A percentile compares a stretch with the other conserved stretches of the same genome.
These are phyloP conservation scores for Drosophila tsacasi DNA, from an alignment of 1,140 invertebrate genomes.

Conservation along the genomic window DNA sequence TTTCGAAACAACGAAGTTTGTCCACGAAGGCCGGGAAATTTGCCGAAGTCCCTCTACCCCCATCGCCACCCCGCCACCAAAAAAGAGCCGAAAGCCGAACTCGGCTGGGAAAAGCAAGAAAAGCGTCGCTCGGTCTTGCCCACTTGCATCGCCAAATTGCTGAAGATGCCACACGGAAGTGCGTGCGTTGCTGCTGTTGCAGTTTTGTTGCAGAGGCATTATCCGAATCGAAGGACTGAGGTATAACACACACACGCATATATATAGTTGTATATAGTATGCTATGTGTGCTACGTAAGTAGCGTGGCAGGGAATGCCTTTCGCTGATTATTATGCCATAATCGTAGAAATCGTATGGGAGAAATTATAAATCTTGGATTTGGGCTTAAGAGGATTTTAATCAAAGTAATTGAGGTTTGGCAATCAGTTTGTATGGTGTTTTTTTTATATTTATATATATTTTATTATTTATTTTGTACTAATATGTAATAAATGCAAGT, in stretches of 20 bases:
- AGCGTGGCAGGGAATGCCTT: slow-evolving; percentile 2
- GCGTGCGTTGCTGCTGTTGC: slow-evolving; percentile 46
- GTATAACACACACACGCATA: slow-evolving; percentile 17
- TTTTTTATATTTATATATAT: not conserved
- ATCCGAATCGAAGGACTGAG: slow-evolving; percentile 19
- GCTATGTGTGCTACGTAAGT: not conserved
- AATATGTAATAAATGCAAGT: not conserved
- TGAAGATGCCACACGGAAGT: slow-evolving; percentile 60
- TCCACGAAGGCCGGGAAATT: slow-evolving; percentile 13
- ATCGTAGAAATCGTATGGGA: not conserved
- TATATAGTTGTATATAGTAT: not conserved
- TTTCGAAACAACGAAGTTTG: slow-evolving; percentile 26
- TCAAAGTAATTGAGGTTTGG: not conserved
- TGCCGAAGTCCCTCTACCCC: not conserved
- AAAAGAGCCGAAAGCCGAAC: slow-evolving; percentile 23
- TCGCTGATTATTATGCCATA: slow-evolving; percentile 21
- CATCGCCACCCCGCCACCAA: too few relatives aligned
- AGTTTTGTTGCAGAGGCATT: slow-evolving; percentile 12
- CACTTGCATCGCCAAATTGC: slow-evolving; percentile 62
- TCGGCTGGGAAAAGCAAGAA: slow-evolving; percentile 1
- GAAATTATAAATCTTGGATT: slow-evolving; percentile 3
- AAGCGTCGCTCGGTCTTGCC: slow-evolving; percentile 31
- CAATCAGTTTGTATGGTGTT: not conserved
- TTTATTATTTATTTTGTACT: too few relatives aligned
- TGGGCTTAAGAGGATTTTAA: slow-evolving; percentile 7